Base-by-base conservation (phyloP, 2,888 invertebrate species). In the Serripes groenlandicus region DNA sequence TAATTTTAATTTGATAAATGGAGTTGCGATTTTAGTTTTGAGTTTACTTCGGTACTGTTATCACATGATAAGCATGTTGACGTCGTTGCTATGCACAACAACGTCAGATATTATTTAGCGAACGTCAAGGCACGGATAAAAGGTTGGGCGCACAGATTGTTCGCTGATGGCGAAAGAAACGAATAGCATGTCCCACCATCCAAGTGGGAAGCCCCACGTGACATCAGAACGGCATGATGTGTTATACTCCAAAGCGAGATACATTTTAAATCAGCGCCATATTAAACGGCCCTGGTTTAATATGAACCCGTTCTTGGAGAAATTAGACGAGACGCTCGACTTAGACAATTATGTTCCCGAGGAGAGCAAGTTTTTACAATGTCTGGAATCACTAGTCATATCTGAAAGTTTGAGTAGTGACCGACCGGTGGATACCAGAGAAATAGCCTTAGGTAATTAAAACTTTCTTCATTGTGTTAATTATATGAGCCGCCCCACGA, bases 231-330 rank as follows among this genome's bases (percentile, higher is more conserved):
- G 81, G 21, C 89, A 88, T 30, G 89, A 89, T 73, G 66, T 86
- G 7, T 35, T 88, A 30, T 89, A 85, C 72, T 87, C 84, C 9
- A 82, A 81, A 56, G 89, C 89, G 9, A 75, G 89, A 5, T 73
- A 82, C 37, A 78, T 88, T 5, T 76, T 89, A 9, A 87, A 88
- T 62, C 83, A 88, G 68, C 75, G 86, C 37, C 83, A 88, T 32
- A 85, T 87, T 15, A 89, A 88, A 69, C 69, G 87, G 30, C 85
- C 88, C 0, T 88, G 85, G 86, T 89, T 87, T 66, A 85, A 85
- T 42, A 75, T 89, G n/a, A 88, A 89, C 52, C 89, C 89, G 32
- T 88, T 86, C 76, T 35, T 89, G 30, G 88, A 89, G 69, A 83
- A 74, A 66, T 86, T 85, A 21, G 85, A 85, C 18, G 86, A 86